Evolutionary conservation across 2,113 vertebrate genomes (phyloP).

Genomic region (Piprites chloris): DNA sequence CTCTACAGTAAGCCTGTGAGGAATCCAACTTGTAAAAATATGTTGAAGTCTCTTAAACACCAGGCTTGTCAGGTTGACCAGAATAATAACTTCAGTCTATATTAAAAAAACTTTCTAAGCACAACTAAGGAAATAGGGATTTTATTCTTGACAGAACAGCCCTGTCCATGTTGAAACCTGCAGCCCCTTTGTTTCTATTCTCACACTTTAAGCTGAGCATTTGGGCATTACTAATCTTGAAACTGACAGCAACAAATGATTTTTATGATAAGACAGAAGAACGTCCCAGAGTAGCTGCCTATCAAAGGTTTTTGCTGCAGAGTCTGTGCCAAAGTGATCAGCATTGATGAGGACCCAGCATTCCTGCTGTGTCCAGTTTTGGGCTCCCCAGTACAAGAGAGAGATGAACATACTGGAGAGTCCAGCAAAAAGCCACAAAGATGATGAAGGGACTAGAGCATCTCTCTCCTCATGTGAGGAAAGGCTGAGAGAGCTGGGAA

Average conservation of each 20-base stretch:
- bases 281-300: neutral
- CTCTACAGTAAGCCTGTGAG: neutral
- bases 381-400: neutral
- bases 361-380: neutral
- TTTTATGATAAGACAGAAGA: neutral
- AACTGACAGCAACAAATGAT: neutral
- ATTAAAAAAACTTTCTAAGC: neutral
- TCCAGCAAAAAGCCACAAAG: neutral
- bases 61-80: neutral
- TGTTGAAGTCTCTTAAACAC: neutral
- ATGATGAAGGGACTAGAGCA: neutral
- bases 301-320: neutral
- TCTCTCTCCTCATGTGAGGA: neutral
- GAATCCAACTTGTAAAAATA: neutral
- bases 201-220: neutral
- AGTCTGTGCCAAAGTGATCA: neutral
- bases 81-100: neutral
- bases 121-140: neutral
- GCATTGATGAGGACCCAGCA: neutral
- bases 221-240: neutral
- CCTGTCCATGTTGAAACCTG: neutral
- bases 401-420: neutral
- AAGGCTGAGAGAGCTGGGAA: neutral
- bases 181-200: neutral
- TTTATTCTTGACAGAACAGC: neutral